A percentile compares a stretch with the other conserved stretches of the same genome.
Evolutionary conservation across 2,797 vertebrate genomes (phyloP).

Genomic region (Benthosema pterotum): DNA sequence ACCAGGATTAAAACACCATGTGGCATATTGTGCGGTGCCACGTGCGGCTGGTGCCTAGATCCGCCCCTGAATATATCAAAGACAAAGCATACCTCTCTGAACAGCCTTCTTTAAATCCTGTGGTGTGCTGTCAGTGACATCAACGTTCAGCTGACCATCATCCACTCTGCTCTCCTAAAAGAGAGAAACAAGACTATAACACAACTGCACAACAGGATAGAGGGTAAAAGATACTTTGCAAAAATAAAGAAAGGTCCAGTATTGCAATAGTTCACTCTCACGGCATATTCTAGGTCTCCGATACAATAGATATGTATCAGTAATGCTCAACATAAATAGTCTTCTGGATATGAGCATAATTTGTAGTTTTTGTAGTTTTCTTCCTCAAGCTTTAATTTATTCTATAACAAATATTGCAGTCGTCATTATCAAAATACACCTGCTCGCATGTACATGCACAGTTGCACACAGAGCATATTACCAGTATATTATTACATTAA

Average conservation of each 20-base stretch:
- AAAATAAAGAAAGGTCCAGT: background rate
- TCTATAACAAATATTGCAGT: too few species aligned
- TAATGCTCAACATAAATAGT: background rate
- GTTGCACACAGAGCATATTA: too few species aligned
- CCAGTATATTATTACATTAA: too few species aligned
- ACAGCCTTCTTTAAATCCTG: conserved; percentile 71
- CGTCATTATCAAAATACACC: too few species aligned
- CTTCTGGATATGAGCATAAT: too few species aligned
- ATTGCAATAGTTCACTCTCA: background rate
- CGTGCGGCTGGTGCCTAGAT: too few species aligned
- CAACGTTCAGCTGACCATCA: conserved; percentile 7
- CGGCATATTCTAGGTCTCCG: background rate
- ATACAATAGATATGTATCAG: background rate
- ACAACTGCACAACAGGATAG: too few species aligned
- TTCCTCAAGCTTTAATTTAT: too few species aligned
- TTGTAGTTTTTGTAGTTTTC: too few species aligned
- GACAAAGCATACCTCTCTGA: conserved; percentile 64
- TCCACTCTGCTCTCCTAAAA: conserved; percentile 45
- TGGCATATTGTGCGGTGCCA: too few species aligned
- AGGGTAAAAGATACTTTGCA: background rate
- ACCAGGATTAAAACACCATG: too few species aligned
- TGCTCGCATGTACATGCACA: too few species aligned
- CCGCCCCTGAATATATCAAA: background rate
- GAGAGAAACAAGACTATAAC: conserved; percentile 6
- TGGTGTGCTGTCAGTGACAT: conserved; percentile 39